phyloP scores from a whole-genome alignment of 2,797 vertebrate genomes.

The Alexandromys oeconomus region DNA sequence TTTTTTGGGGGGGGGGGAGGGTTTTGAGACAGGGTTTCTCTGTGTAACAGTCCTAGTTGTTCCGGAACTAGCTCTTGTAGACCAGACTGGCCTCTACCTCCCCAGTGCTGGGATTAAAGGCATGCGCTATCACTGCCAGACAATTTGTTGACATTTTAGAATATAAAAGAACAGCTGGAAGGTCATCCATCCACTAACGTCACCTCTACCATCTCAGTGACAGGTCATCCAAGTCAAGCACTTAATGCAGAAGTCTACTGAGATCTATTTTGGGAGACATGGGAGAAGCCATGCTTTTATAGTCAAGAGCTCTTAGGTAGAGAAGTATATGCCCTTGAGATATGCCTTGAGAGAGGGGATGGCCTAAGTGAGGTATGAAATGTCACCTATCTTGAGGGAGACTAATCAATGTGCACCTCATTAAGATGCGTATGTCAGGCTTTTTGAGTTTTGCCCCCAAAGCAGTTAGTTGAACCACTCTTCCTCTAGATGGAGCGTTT shows the following conservation, averaged over 20 bases:
- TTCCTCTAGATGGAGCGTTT: neutral
- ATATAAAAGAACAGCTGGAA: neutral
- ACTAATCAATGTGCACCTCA: neutral
- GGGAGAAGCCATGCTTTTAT: neutral
- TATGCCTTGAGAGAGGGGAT: neutral
- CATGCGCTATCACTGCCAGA: too few relatives aligned
- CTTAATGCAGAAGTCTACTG: neutral
- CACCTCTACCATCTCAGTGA: neutral
- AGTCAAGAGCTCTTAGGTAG: neutral
- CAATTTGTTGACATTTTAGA: neutral
- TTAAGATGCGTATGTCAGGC: neutral
- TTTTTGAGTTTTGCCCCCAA: neutral
- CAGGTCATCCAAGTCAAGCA: neutral
- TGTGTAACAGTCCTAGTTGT: too few relatives aligned
- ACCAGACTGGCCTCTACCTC: too few relatives aligned
- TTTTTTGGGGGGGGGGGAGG: too few relatives aligned
- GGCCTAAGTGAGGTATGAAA: neutral
- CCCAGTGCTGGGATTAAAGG: too few relatives aligned
- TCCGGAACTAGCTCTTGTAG: too few relatives aligned
- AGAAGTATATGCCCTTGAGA: neutral
- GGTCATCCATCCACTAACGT: neutral
- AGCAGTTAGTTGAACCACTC: neutral
- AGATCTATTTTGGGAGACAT: neutral
- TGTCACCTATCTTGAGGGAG: constrained; percentile 5
- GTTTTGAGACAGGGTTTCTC: too few relatives aligned